Base-by-base conservation (phyloP, 2,797 vertebrate genomes). In the Neostethus bicornis region DNA sequence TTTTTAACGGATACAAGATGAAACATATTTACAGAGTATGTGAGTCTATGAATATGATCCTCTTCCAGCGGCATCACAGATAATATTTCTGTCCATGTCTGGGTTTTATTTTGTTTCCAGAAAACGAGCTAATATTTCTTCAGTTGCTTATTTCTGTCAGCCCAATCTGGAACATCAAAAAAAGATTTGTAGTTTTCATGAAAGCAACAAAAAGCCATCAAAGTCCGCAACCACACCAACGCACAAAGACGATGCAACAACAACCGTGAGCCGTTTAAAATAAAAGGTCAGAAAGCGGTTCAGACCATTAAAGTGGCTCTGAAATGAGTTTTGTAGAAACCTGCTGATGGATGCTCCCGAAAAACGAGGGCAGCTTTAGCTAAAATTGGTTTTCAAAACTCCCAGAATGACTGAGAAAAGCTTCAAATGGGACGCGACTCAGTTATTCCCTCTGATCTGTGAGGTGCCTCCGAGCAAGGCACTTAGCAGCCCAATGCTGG, bases 301-400 rank as follows among this genome's bases (percentile, higher is more conserved):
- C 61, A 32, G 19, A 51, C 26, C 29, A 12, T 54, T 31, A n/a
- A 61, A 53, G 44, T n/a, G 25, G 14, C 42, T 58, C 25, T 38
- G 10, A 48, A 70, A 66, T 49, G 38, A 43, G 46, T 55, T 69
- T 49, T 62, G 37, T n/a, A 9, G 42, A 44, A 10, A 11, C 39
- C 29, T 34, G 3, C 19, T 73, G 75, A 59, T 41, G 35, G 38
- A 66, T 60, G 34, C 34, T 46, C 14, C 5, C 2, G 20, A 65
- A 65, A 51, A 50, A 28, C 9, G n/a, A 35, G 32, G 53, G 31
- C 37, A 52, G 1, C 37, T 14, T 43, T 25, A 13, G 29, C 9
- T 10, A 24, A 47, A 54, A 77, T 39, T 61, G 51, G 16, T 34
- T 60, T 55, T 66, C 19, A 3, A 41, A 62, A 23, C 17, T 38